A percentile compares a stretch with the other conserved stretches of the same genome.
Evolutionary conservation across 2,113 vertebrate genomes (phyloP).

Genomic region (Lichenostomus cassidix): DNA sequence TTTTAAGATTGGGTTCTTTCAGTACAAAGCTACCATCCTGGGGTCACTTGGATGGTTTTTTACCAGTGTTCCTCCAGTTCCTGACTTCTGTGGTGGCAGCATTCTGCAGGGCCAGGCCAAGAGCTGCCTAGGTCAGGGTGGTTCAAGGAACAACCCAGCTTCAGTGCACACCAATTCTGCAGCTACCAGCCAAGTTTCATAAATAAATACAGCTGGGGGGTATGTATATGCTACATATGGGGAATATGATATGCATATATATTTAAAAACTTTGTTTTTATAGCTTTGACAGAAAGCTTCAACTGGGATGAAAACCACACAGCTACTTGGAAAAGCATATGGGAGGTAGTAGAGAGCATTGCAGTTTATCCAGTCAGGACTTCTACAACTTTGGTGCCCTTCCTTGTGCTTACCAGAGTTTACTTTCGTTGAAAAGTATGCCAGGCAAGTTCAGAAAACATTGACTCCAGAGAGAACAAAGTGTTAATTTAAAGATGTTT

Average conservation of each 20-base stretch:
- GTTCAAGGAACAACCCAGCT: not conserved
- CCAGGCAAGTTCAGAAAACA: not conserved
- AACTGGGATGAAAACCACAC: not conserved
- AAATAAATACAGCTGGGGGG: not conserved
- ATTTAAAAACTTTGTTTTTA: not conserved
- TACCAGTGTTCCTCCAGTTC: not conserved
- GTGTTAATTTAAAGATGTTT: not conserved
- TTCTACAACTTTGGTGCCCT: not conserved
- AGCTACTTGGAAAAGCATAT: not conserved
- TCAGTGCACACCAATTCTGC: not conserved
- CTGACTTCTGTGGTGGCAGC: not conserved
- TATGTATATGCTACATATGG: rapidly evolving
- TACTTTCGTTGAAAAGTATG: not conserved
- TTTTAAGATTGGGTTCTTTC: not conserved
- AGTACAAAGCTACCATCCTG: not conserved
- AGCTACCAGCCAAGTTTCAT: not conserved
- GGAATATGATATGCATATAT: rapidly evolving
- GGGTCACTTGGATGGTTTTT: not conserved
- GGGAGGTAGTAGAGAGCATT: rapidly evolving
- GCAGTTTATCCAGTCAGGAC: not conserved
- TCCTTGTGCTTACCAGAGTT: not conserved
- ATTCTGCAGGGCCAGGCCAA: not conserved
- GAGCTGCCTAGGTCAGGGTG: not conserved
- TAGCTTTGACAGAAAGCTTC: not conserved
- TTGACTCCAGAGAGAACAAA: not conserved